A percentile compares a stretch with the other conserved stretches of the same genome.
Evolutionary conservation across 2,888 invertebrate species (phyloP).

Genomic region (Neoascia interrupta): DNA sequence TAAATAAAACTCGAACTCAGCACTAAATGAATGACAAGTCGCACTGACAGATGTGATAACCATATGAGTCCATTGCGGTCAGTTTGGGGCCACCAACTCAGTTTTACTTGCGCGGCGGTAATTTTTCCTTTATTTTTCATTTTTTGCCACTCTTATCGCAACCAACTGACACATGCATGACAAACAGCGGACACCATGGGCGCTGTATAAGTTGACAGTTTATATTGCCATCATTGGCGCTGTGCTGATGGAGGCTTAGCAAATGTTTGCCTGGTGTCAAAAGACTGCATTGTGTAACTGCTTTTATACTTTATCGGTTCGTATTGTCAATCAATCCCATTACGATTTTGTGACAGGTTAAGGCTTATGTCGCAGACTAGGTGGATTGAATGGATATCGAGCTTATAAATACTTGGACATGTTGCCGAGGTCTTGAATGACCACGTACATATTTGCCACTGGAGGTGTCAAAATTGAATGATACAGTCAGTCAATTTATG

Average conservation of each 20-base stretch:
- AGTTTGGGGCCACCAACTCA: not conserved
- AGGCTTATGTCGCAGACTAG: too few relatives aligned
- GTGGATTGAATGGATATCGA: too few relatives aligned
- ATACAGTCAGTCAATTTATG: too few relatives aligned
- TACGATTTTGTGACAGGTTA: constrained; percentile 7
- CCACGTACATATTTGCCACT: too few relatives aligned
- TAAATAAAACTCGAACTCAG: too few relatives aligned
- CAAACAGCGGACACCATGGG: not conserved
- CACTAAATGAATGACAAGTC: constrained; percentile 5
- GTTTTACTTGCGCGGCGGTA: too few relatives aligned
- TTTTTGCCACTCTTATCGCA: constrained; percentile 20
- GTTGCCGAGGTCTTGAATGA: too few relatives aligned
- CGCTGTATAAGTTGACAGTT: constrained; percentile 1
- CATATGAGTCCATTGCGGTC: constrained; percentile 15
- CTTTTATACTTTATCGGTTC: constrained; percentile 13
- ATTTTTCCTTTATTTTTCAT: constrained; percentile 2
- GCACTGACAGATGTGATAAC: constrained; percentile 17
- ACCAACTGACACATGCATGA: constrained; percentile 3
- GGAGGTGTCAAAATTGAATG: too few relatives aligned
- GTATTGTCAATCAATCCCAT: constrained; percentile 10
- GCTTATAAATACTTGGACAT: too few relatives aligned
- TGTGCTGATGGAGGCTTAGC: not conserved
- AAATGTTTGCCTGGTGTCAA: not conserved
- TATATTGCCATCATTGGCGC: constrained; percentile 10
- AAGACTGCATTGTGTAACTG: constrained; percentile 19